Evolutionary conservation across 1,140 invertebrate species (phyloP).

Genomic region (Panagrolaimus sp.): DNA sequence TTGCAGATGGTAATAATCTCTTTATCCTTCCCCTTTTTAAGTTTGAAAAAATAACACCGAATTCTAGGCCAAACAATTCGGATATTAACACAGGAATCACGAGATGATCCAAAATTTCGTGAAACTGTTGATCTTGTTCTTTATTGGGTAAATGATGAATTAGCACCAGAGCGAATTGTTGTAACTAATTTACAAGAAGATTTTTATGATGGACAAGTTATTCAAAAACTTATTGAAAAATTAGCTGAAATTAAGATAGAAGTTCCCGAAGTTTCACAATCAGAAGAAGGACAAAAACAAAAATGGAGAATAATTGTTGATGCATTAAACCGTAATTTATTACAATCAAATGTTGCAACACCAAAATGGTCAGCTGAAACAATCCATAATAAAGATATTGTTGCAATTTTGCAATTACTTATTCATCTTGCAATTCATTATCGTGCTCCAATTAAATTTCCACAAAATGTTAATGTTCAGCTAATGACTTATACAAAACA

Average conservation of each 20-base stretch:
- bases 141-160: conserved; percentile 66
- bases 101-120: conserved; percentile 77
- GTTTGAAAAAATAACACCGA: conserved; percentile 1
- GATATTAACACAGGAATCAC: conserved; percentile 81
- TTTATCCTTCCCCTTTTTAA: not conserved
- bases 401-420: conserved; percentile 86
- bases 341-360: conserved; percentile 56
- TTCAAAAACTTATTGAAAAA: conserved; percentile 85
- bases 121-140: conserved; percentile 68
- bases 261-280: conserved; percentile 95
- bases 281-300: conserved; percentile 91
- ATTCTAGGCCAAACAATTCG: conserved; percentile 74
- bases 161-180: conserved; percentile 92
- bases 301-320: conserved; percentile 82
- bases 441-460: conserved; percentile 83
- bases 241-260: conserved; percentile 66
- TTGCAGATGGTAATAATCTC: conserved; percentile 43
- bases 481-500: conserved; percentile 30
- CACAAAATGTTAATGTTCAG: conserved; percentile 85
- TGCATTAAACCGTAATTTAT: conserved; percentile 71
- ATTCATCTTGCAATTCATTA: conserved; percentile 87
- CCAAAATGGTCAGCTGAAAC: conserved; percentile 89
- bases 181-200: conserved; percentile 94
- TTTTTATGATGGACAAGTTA: conserved; percentile 93
- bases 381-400: conserved; percentile 68